A percentile compares a stretch with the other conserved stretches of the same genome.
Evolutionary conservation across 2,797 vertebrate genomes (phyloP).

Genomic region (Molossus molossus): DNA sequence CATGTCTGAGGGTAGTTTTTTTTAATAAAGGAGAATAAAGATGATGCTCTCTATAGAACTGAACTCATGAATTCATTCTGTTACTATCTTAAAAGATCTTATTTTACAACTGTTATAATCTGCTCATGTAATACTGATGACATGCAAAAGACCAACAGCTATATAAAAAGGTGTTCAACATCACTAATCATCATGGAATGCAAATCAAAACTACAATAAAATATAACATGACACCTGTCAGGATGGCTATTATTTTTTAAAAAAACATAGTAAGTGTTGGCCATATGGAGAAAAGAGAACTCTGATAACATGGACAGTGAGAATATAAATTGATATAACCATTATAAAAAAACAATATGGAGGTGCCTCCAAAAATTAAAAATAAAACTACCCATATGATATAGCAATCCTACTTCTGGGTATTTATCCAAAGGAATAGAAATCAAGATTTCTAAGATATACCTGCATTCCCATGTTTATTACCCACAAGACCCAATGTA

Average conservation of each 20-base stretch:
- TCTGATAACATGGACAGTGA: background rate
- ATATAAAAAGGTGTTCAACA: background rate
- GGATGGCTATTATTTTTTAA: background rate
- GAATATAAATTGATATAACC: background rate
- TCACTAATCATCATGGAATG: background rate
- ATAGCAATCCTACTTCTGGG: background rate
- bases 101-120: background rate
- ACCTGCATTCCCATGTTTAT: background rate
- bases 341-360: slow-evolving; percentile 16
- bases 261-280: background rate
- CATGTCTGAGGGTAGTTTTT: background rate
- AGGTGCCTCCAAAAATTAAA: background rate
- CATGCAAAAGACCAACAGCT: background rate
- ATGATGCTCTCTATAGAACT: background rate
- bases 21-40: background rate
- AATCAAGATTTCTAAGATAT: background rate
- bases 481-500: background rate
- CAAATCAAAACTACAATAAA: background rate
- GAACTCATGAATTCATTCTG: background rate
- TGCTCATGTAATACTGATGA: background rate
- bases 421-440: background rate
- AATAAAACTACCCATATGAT: background rate
- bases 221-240: background rate
- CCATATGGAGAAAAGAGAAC: background rate
- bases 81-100: background rate